Percentiles rank a stretch among this genome's conserved stretches.
Evolutionary conservation across 2,113 vertebrate species (phyloP).

Genomic region (Spermophilus dauricus): DNA sequence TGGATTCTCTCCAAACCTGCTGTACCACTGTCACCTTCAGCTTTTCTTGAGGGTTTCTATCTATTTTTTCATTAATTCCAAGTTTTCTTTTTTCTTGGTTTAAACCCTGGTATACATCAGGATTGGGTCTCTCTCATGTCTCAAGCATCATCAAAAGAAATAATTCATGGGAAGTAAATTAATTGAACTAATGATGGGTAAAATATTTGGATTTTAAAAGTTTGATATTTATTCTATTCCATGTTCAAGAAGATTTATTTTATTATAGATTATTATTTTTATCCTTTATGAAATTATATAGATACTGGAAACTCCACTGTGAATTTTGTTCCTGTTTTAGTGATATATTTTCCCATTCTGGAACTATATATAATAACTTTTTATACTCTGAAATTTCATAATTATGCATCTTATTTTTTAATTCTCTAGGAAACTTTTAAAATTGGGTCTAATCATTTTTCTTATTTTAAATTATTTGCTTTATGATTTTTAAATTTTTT

Average conservation of each 20-base stretch:
- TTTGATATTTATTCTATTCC: background rate
- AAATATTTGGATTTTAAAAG: background rate
- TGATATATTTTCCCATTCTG: background rate
- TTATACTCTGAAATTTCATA: constrained; percentile 20
- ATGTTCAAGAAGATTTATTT: background rate
- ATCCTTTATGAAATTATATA: background rate
- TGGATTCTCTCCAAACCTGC: background rate
- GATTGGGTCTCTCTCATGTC: background rate
- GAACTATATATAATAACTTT: background rate
- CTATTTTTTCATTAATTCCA: background rate
- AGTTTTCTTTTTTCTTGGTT: background rate
- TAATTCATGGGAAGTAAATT: background rate
- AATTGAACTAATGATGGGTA: background rate
- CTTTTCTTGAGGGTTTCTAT: accelerated
- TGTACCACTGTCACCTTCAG: accelerated
- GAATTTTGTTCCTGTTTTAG: background rate
- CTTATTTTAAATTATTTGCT: background rate
- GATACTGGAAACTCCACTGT: background rate
- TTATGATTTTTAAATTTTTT: background rate
- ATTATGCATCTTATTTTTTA: background rate
- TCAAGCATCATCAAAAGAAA: background rate
- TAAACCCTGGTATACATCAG: background rate
- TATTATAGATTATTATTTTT: background rate
- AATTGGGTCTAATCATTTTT: background rate
- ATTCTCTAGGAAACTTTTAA: background rate